Evolutionary conservation across 2,888 invertebrate species (phyloP), one percentile per base, ranked within the genome.

Genomic region (Mimachlamys varia): DNA sequence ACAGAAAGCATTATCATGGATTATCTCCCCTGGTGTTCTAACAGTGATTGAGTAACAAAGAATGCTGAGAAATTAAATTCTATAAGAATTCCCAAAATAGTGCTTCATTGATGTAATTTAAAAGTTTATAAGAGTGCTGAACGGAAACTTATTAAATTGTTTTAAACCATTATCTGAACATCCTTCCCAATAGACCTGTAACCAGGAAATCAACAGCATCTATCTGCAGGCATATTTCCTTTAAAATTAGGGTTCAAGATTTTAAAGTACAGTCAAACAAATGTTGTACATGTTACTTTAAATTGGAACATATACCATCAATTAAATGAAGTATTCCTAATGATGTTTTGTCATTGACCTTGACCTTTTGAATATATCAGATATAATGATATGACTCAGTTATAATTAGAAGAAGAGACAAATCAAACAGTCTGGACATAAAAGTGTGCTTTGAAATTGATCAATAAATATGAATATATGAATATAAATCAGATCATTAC

Each of bases 401-500:
- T 12, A 76, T 33, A 33, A 76, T 76, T 27, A 12, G 12, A 33
- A 33, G 33, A 33, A 76, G 33, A 33, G 76, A 76, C 27, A 76
- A 44, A 44, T 5, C 44, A 7, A 7, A 44, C 44, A 44, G 44
- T 5, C 44, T 33, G 27, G 76, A 22, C 15, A 22, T 76, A 33
- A 7, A 58, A 19, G 27, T 76, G 33, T 76, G 12, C n/a, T n/a
- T n/a, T 76, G 17, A 10, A 76, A 76, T 76, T 33, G 12, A 33
- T 33, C 2, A 76, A 76, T 10, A 10, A 27, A 76, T 33, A 33
- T 27, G 76, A 76, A 76, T 76, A 76, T 33, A 76, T 76, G 76
- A 76, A 76, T 76, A 76, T 76, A 27, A 76, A 76, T 76, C 76
- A 76, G 76, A 33, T 33, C 33, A 33, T 76, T 76, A 76, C 33